Percentiles rank a stretch among this genome's conserved stretches.
Evolutionary conservation across 2,113 vertebrate species (phyloP).

Genomic region (Suncus etruscus): DNA sequence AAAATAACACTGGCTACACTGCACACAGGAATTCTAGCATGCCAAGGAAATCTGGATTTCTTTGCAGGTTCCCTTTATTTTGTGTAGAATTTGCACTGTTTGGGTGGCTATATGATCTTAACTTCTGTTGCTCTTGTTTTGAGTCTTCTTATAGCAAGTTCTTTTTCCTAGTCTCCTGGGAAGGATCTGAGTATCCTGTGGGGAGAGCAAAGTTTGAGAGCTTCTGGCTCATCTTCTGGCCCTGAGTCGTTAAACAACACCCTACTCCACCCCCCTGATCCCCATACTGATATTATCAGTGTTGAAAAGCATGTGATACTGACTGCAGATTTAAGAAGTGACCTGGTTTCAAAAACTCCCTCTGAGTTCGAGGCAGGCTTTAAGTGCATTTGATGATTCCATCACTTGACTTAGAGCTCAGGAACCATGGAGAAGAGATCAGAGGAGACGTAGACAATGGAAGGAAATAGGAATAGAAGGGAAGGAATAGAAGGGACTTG

Average conservation of each 20-base stretch:
- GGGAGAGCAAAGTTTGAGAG: neutral
- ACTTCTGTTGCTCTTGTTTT: neutral
- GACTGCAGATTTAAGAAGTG: constrained; percentile 69
- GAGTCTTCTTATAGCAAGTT: neutral
- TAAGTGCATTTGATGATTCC: neutral
- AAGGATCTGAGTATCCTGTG: neutral
- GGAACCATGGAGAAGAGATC: neutral
- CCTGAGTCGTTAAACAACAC: constrained; percentile 51
- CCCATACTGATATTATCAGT: constrained; percentile 78
- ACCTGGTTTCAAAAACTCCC: constrained; percentile 77
- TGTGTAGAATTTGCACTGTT: neutral
- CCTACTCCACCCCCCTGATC: constrained; percentile 32
- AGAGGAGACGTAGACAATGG: neutral
- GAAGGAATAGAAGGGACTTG: neutral
- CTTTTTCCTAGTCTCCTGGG: neutral
- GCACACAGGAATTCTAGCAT: neutral
- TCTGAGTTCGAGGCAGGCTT: constrained; percentile 51
- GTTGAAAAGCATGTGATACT: constrained; percentile 70
- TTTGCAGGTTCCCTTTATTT: neutral
- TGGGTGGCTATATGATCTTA: neutral
- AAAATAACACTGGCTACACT: neutral
- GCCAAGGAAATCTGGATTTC: constrained; percentile 27
- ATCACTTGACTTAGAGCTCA: neutral
- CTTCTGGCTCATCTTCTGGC: neutral
- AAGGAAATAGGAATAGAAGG: neutral